Evolutionary conservation across 2,797 vertebrate genomes (phyloP).

Genomic region (Falco peregrinus): DNA sequence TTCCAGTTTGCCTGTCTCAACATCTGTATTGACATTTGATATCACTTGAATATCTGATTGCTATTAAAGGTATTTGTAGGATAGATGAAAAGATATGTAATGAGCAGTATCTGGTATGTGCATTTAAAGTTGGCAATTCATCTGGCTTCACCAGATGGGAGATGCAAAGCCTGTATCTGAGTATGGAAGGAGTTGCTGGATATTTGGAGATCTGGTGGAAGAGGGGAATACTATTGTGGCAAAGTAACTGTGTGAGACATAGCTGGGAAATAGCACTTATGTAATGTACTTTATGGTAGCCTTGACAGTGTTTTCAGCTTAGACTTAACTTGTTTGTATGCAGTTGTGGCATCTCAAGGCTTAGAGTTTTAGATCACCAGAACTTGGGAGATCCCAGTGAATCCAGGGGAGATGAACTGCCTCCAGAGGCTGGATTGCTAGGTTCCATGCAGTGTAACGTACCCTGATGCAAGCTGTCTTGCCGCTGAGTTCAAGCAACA

Average conservation of each 20-base stretch:
- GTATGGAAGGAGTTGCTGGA: background rate
- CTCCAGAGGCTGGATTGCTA: background rate
- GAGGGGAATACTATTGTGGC: background rate
- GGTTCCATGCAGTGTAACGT: background rate
- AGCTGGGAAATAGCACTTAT: no score
- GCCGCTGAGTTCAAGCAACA: background rate
- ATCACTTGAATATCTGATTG: background rate
- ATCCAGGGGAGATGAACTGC: background rate
- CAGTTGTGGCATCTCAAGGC: background rate
- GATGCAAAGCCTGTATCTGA: background rate
- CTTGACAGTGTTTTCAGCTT: background rate
- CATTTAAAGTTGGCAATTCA: background rate
- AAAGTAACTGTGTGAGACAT: background rate
- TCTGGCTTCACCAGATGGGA: background rate
- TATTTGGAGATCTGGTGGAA: background rate
- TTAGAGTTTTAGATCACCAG: background rate
- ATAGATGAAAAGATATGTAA: background rate
- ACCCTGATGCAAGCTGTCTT: background rate
- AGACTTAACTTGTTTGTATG: background rate
- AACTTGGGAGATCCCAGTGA: background rate
- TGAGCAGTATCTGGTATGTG: background rate
- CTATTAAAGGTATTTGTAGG: background rate
- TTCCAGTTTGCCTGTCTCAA: background rate
- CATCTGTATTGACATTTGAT: background rate
- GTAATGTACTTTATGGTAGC: background rate